These are phyloP conservation scores for Neotragus pygmaeus DNA, from an alignment of 2,113 vertebrate species.

Conservation along the genomic window DNA sequence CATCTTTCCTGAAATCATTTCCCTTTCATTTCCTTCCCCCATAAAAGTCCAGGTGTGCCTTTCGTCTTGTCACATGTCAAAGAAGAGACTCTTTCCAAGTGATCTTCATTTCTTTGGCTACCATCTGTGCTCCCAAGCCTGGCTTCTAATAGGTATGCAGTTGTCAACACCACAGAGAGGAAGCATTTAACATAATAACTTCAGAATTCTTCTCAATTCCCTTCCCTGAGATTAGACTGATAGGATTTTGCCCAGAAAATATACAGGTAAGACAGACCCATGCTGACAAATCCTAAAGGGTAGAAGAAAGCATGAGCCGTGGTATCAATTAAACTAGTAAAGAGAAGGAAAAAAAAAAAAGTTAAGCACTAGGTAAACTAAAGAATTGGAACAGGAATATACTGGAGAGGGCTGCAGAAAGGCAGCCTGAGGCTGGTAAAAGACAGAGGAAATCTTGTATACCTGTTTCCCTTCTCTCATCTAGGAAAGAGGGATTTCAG, in stretches of 20 bases:
- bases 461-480: background rate
- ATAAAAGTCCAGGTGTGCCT: constrained; percentile 62
- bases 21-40: constrained; percentile 53
- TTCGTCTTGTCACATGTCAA: constrained; percentile 39
- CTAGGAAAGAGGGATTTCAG: background rate
- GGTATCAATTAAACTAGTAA: background rate
- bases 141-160: constrained; percentile 39
- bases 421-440: background rate
- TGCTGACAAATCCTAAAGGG: background rate
- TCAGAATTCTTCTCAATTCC: background rate
- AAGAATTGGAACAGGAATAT: background rate
- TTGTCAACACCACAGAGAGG: constrained; percentile 56
- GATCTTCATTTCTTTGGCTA: constrained; percentile 42
- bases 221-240: background rate
- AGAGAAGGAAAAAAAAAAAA: background rate
- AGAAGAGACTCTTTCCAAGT: constrained; percentile 14
- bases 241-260: background rate
- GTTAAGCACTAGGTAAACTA: background rate
- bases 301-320: background rate
- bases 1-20: constrained; percentile 65
- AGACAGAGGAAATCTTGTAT: background rate
- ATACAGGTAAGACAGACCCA: background rate
- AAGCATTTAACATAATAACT: constrained; percentile 52
- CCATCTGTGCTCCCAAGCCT: constrained; percentile 55
- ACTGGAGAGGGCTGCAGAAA: background rate